A percentile compares a stretch with the other conserved stretches of the same genome.
These are phyloP conservation scores for Portevinia maculata DNA, from an alignment of 2,888 invertebrate species.

Conservation along the genomic window DNA sequence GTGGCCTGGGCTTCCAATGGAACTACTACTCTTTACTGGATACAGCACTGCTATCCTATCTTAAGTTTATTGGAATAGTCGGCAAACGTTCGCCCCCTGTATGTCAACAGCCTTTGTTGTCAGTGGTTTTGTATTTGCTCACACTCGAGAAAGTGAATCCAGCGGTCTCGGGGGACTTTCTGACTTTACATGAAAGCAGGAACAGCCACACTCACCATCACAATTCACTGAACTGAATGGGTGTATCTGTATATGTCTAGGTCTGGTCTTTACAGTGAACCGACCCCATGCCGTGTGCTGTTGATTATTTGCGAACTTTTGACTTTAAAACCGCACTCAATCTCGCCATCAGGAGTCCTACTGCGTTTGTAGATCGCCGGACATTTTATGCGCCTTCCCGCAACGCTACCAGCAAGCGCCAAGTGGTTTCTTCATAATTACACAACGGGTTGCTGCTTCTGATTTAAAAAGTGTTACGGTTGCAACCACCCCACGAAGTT, in stretches of 20 bases:
- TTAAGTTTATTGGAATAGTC: constrained; percentile 39
- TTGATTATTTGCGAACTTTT: constrained; percentile 72
- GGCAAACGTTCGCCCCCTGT: neutral
- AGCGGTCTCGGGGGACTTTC: constrained; percentile 21
- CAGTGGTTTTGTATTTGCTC: constrained; percentile 39
- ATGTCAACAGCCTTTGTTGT: constrained; percentile 43
- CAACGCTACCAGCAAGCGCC: constrained; percentile 2
- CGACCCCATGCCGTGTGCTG: constrained; percentile 63
- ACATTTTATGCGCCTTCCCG: constrained; percentile 49
- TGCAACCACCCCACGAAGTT: constrained; percentile 3
- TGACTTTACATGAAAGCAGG: constrained; percentile 49
- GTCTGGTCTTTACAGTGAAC: neutral
- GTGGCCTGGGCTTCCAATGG: constrained; percentile 14
- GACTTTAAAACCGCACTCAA: constrained; percentile 70
- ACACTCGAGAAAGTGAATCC: constrained; percentile 26
- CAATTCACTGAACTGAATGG: neutral
- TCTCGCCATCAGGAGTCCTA: constrained; percentile 45
- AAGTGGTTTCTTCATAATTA: constrained; percentile 61
- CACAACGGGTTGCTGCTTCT: constrained; percentile 37
- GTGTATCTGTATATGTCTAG: neutral
- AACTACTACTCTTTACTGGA: neutral
- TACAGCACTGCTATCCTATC: neutral
- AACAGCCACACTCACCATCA: constrained; percentile 17
- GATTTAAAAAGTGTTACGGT: constrained; percentile 16
- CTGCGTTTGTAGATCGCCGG: constrained; percentile 54